These are phyloP conservation scores for Ephydatia muelleri DNA, from an alignment of 37 sponge, comb jelly and placozoan genomes.

Conservation along the genomic window DNA sequence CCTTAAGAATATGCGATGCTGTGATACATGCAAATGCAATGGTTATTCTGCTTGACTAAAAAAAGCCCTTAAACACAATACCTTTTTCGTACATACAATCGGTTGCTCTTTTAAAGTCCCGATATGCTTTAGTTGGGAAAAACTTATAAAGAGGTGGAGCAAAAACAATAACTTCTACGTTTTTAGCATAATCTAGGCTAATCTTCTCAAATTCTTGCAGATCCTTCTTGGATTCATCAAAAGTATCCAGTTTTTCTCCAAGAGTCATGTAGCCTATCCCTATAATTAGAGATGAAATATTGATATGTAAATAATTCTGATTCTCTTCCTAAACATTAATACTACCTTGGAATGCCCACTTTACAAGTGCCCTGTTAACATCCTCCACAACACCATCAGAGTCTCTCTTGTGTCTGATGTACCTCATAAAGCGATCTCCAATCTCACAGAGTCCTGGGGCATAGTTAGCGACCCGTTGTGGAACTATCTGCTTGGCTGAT, in stretches of 20 bases:
- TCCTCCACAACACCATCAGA: conserved; percentile 7
- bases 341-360: conserved; percentile 49
- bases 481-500: conserved; percentile 25
- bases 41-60: background rate
- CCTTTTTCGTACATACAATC: background rate
- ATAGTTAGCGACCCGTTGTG: conserved; percentile 21
- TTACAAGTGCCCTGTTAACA: background rate
- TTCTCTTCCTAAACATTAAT: background rate
- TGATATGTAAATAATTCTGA: no score
- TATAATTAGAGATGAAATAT: background rate
- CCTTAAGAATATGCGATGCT: background rate
- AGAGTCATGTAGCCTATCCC: conserved; percentile 2
- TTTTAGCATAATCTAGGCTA: background rate
- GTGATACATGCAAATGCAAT: background rate
- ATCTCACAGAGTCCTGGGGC: conserved; percentile 11
- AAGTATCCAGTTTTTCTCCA: conserved; percentile 6
- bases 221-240: background rate
- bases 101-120: background rate
- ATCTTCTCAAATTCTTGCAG: conserved; percentile 5
- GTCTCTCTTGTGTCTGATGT: background rate
- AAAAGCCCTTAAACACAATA: background rate
- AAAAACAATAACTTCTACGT: background rate
- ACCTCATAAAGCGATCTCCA: conserved; percentile 13
- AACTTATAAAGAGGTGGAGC: conserved; percentile 10
- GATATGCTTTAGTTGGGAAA: conserved; percentile 10